Evolutionary conservation across 30 jellyfish, hydroid and myxozoan genomes (phyloP).

Genomic region (Pelagia noctiluca): DNA sequence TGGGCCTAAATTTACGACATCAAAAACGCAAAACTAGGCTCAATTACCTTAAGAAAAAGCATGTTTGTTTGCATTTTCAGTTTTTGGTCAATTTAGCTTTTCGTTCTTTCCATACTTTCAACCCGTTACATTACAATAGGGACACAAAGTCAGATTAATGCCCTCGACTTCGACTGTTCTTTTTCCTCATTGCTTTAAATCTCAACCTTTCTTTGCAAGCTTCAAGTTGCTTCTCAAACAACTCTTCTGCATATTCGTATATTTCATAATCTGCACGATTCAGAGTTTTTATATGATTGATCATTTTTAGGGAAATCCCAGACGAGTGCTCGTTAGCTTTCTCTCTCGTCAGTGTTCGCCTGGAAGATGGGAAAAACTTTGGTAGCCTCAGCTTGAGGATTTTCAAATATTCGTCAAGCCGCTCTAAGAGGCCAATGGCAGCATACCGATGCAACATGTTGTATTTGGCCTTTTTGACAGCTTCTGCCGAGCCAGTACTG

Average conservation of each 20-base stretch:
- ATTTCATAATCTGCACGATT: conserved; percentile 84
- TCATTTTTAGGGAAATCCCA: conserved; percentile 7
- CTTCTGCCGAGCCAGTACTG: conserved; percentile 73
- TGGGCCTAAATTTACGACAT: too few relatives aligned
- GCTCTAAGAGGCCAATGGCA: conserved; percentile 83
- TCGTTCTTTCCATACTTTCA: too few relatives aligned
- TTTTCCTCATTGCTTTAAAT: not conserved
- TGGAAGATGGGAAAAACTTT: conserved; percentile 49
- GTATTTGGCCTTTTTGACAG: conserved; percentile 72
- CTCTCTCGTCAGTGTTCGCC: conserved; percentile 7
- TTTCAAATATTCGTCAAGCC: conserved; percentile 54
- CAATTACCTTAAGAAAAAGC: too few relatives aligned
- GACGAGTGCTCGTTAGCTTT: conserved; percentile 1
- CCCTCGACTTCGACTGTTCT: too few relatives aligned
- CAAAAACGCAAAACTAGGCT: too few relatives aligned
- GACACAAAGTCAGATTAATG: too few relatives aligned
- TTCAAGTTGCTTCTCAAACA: conserved; percentile 57
- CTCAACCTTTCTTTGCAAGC: conserved; percentile 34
- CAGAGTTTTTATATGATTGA: conserved; percentile 37
- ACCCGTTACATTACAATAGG: too few relatives aligned
- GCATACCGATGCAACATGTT: conserved; percentile 78
- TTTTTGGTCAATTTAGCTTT: too few relatives aligned
- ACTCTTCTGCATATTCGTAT: conserved; percentile 71
- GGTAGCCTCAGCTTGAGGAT: conserved; percentile 77
- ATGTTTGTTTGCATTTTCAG: too few relatives aligned